A percentile compares a stretch with the other conserved stretches of the same genome.
phyloP scores from a whole-genome alignment of 2,113 vertebrate genomes.

The Semicossyphus pulcher region DNA sequence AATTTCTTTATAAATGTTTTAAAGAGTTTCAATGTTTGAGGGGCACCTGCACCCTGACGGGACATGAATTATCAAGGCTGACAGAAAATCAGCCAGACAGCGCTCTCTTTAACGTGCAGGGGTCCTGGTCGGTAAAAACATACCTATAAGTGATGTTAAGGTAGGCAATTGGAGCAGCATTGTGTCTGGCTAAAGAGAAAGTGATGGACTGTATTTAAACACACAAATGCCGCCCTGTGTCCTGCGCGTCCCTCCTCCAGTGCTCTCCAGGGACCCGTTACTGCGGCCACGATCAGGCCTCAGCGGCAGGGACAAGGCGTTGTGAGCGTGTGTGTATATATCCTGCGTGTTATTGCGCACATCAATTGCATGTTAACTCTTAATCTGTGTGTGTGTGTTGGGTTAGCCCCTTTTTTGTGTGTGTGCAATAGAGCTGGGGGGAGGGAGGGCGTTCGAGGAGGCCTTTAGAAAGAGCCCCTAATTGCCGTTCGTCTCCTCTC shows the following conservation, averaged over 20 bases:
- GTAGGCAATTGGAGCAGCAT: background rate
- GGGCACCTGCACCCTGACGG: conserved; percentile 24
- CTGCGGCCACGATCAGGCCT: conserved; percentile 76
- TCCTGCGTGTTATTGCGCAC: conserved; percentile 17
- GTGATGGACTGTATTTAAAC: conserved; percentile 42
- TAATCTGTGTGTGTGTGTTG: conserved; percentile 53
- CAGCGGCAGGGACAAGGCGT: conserved; percentile 52
- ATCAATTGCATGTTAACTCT: conserved; percentile 65
- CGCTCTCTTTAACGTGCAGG: background rate
- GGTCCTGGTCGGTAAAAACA: background rate
- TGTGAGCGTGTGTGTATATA: conserved; percentile 49
- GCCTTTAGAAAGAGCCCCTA: conserved; percentile 77
- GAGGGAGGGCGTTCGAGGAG: conserved; percentile 55
- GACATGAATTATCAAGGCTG: conserved; percentile 28
- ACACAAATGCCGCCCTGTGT: conserved; percentile 60
- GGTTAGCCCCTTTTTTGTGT: conserved; percentile 25
- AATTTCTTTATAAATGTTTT: too few species aligned
- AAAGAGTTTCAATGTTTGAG: conserved; percentile 33
- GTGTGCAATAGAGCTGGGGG: background rate
- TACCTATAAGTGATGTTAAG: background rate
- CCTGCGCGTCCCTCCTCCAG: conserved; percentile 58
- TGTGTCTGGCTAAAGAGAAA: conserved; percentile 27
- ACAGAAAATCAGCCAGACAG: conserved; percentile 26
- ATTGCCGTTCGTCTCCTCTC: conserved; percentile 75
- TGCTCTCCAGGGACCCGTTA: conserved; percentile 81